Evolutionary conservation across 2,797 vertebrate genomes (phyloP).

Genomic region (Podarcis lilfordi): DNA sequence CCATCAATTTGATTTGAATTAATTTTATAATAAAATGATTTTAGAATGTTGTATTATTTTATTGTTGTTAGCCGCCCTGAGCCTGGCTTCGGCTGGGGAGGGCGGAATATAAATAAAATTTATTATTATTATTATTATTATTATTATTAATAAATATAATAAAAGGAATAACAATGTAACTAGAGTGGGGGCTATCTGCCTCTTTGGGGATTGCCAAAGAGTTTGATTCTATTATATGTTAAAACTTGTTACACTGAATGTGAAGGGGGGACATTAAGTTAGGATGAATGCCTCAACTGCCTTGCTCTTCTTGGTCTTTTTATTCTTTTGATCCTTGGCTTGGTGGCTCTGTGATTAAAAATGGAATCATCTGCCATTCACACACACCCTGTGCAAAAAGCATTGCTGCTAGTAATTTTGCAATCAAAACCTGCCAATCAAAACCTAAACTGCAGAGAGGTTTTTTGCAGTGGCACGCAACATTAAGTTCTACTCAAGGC

Average conservation of each 20-base stretch:
- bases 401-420: background rate
- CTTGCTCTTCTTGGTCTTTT: background rate
- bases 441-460: background rate
- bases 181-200: background rate
- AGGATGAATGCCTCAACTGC: too few relatives aligned
- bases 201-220: background rate
- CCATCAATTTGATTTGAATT: too few relatives aligned
- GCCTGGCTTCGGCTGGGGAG: too few relatives aligned
- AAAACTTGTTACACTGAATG: background rate
- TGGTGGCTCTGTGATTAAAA: background rate
- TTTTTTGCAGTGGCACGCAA: background rate
- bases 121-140: too few relatives aligned
- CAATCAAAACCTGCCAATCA: background rate
- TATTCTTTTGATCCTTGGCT: background rate
- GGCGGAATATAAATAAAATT: too few relatives aligned
- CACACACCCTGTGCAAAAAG: background rate
- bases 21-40: too few relatives aligned
- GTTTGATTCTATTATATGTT: background rate
- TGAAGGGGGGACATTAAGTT: background rate
- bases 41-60: too few relatives aligned
- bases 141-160: too few relatives aligned
- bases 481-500: background rate
- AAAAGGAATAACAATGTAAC: background rate
- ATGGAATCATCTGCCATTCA: background rate
- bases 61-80: too few relatives aligned